Evolutionary conservation across 2,113 vertebrate species (phyloP).

Genomic region (cattle (Bos taurus)): DNA sequence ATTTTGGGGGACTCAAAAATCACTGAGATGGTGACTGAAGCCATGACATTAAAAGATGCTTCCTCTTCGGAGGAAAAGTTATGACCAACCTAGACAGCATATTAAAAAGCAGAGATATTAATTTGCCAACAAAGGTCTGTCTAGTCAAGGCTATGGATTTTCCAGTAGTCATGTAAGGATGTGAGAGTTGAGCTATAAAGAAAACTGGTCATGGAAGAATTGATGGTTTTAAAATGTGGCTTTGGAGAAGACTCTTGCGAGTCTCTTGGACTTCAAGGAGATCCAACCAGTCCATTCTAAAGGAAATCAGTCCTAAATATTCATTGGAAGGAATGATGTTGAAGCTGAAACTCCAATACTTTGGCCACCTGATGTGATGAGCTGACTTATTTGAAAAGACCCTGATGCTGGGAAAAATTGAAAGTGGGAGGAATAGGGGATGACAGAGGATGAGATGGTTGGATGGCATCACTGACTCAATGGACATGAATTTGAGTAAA

Average conservation of each 20-base stretch:
- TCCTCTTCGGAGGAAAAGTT: neutral
- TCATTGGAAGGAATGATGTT: neutral
- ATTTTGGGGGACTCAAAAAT: neutral
- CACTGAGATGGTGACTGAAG: neutral
- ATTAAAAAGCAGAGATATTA: neutral
- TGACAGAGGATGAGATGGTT: neutral
- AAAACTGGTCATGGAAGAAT: neutral
- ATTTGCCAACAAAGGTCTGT: neutral
- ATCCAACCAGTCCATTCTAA: neutral
- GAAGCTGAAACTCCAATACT: neutral
- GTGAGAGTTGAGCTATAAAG: neutral
- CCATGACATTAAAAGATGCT: neutral
- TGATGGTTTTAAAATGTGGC: neutral
- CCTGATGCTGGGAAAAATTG: neutral
- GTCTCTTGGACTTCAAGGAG: neutral
- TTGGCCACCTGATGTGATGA: neutral
- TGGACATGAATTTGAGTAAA: neutral
- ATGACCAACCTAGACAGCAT: neutral
- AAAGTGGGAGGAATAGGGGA: neutral
- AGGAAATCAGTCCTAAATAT: neutral
- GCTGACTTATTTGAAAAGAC: neutral
- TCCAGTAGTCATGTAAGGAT: neutral
- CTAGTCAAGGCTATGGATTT: neutral
- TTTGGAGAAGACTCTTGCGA: neutral
- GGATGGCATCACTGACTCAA: neutral